Evolutionary conservation across 2,797 vertebrate species (phyloP), one percentile per base, ranked within the genome.

Genomic region (Prunella strophiata): DNA sequence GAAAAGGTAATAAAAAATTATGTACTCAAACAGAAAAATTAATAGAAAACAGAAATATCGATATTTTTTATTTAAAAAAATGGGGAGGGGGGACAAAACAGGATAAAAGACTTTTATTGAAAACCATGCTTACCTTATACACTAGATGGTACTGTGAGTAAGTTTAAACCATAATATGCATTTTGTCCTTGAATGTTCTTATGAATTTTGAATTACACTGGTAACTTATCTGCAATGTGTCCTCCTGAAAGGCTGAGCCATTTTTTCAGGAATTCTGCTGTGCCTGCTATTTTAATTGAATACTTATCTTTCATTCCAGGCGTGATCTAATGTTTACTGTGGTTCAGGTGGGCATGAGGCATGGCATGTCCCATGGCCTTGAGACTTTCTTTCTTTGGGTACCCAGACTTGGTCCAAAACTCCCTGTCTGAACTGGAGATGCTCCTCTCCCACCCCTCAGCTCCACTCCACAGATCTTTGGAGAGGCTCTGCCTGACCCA

Each of bases 311-410:
- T 87, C 6, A 30, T 66, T 82, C 74, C 75, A 77, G 71, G 30
- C 14, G 3, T 2, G 25, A 76, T 40, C 16, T 27, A n/a, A 83
- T 0, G 0, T 47, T 66, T 45, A 22, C 12, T 12, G 36, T 0
- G 2, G 38, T 70, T 50, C 17, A 16, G 42, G 57, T 19, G 36
- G 29, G 22, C 51, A 45, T 0, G 2, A 85, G 40, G 29, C 57
- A 48, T 8, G 32, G 54, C 42, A 61, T 20, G 30, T 10, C 3
- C 29, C 36, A 23, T 0, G 2, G 19, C 34, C 4, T 2, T 6
- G 16, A 52, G 48, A 66, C 23, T 15, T 83, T 36, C 45, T 43
- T 10, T 67, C 40, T 72, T 65, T 72, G 32, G 21, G 16, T 38
- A 43, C 27, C 32, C 34, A 62, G 48, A 30, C 43, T 67, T 48